Evolutionary conservation across 2,113 vertebrate species (phyloP).

Genomic region (Anthoscopus minutus): DNA sequence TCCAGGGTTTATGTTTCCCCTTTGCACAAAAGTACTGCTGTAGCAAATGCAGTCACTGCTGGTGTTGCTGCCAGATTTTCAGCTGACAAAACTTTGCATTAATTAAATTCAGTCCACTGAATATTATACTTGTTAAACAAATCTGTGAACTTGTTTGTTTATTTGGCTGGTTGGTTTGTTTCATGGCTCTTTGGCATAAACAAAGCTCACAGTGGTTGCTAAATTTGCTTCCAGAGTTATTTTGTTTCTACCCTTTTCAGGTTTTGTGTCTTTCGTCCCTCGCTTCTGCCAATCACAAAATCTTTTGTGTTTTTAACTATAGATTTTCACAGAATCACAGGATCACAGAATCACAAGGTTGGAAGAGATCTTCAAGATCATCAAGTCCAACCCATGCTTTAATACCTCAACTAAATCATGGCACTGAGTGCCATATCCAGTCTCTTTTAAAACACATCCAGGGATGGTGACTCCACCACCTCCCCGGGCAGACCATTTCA

Average conservation of each 20-base stretch:
- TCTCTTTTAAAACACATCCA: too few relatives aligned
- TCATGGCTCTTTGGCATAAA: background rate
- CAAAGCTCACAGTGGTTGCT: background rate
- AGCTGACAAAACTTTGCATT: background rate
- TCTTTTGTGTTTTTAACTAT: background rate
- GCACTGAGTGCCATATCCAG: too few relatives aligned
- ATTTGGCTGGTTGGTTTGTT: background rate
- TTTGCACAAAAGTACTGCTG: background rate
- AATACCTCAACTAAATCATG: too few relatives aligned
- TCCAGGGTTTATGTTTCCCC: background rate
- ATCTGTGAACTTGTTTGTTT: background rate
- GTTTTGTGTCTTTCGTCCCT: background rate
- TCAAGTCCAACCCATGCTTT: too few relatives aligned
- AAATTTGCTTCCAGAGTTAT: background rate
- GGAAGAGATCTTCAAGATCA: too few relatives aligned
- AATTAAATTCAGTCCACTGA: background rate
- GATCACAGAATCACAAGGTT: too few relatives aligned
- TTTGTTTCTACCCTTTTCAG: background rate
- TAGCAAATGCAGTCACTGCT: background rate
- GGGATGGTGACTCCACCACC: too few relatives aligned
- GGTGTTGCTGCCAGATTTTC: background rate
- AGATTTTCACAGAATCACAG: too few relatives aligned
- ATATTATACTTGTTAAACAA: background rate
- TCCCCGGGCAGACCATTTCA: too few relatives aligned
- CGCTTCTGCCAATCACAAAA: background rate